Conservation (phyloP, 1,140 invertebrate genomes). For the Cheumatopsyche charites region DNA sequence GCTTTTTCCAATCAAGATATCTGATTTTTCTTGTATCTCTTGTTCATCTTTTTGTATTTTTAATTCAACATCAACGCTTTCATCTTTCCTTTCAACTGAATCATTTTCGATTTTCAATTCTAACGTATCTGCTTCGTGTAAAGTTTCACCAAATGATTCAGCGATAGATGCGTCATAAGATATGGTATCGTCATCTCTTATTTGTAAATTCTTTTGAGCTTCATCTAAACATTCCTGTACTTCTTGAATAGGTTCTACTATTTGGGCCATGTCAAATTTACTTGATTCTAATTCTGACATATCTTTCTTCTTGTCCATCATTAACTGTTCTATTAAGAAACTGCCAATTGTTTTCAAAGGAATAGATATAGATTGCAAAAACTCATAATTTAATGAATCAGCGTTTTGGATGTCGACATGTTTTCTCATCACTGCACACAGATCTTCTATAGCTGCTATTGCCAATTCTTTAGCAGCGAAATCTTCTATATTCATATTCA, state of each 20-base stretch:
- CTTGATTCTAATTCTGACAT: neutral
- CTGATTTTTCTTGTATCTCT: too few species aligned
- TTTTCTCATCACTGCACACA: neutral
- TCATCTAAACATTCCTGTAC: slow-evolving; percentile 41
- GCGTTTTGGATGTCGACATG: neutral
- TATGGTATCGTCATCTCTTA: slow-evolving; percentile 30
- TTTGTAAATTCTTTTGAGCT: slow-evolving; percentile 45
- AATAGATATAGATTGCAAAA: slow-evolving; percentile 10
- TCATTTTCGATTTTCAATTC: neutral
- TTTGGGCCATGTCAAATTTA: slow-evolving; percentile 16
- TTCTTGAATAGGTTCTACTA: slow-evolving; percentile 38
- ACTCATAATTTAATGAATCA: slow-evolving; percentile 20
- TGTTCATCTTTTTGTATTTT: too few species aligned
- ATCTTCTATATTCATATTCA: neutral
- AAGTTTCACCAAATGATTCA: slow-evolving; percentile 40
- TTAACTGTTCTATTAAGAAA: slow-evolving; percentile 5
- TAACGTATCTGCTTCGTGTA: neutral
- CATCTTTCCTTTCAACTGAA: too few species aligned
- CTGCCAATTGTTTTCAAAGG: slow-evolving; percentile 11
- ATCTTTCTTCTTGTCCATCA: slow-evolving; percentile 21
- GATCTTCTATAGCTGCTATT: neutral
- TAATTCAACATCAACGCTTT: neutral
- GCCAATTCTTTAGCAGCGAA: neutral
- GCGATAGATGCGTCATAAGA: slow-evolving; percentile 31
- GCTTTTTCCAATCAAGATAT: too few species aligned